These are phyloP conservation scores for Haemorhous mexicanus DNA, from an alignment of 2,113 vertebrate species.

Conservation along the genomic window DNA sequence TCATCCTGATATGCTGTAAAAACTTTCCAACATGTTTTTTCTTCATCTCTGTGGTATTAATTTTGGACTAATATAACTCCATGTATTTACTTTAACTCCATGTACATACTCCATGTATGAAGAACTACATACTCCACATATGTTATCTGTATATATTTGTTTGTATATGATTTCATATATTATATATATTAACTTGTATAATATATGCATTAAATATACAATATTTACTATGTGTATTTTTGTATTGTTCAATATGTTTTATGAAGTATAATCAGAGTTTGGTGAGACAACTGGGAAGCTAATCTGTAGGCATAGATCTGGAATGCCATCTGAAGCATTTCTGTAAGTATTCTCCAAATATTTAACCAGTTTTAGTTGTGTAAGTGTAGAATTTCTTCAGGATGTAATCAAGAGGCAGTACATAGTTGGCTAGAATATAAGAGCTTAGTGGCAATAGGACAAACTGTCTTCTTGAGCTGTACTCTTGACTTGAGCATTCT, in stretches of 20 bases:
- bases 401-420: background rate
- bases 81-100: background rate
- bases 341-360: background rate
- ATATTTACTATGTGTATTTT: background rate
- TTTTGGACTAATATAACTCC: background rate
- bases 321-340: background rate
- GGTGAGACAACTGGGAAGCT: background rate
- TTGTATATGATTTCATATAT: background rate
- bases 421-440: background rate
- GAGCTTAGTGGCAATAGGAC: background rate
- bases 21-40: background rate
- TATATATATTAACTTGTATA: background rate
- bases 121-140: background rate
- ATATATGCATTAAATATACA: background rate
- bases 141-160: background rate
- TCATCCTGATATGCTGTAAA: background rate
- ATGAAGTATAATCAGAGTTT: background rate
- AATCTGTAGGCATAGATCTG: background rate
- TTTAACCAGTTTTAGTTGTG: background rate
- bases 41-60: background rate
- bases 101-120: background rate
- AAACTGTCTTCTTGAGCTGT: background rate
- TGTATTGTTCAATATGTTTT: background rate
- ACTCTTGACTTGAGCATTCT: background rate
- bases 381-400: background rate